Base-by-base conservation (phyloP, 2,888 invertebrate genomes). In the Smittia sp. region DNA sequence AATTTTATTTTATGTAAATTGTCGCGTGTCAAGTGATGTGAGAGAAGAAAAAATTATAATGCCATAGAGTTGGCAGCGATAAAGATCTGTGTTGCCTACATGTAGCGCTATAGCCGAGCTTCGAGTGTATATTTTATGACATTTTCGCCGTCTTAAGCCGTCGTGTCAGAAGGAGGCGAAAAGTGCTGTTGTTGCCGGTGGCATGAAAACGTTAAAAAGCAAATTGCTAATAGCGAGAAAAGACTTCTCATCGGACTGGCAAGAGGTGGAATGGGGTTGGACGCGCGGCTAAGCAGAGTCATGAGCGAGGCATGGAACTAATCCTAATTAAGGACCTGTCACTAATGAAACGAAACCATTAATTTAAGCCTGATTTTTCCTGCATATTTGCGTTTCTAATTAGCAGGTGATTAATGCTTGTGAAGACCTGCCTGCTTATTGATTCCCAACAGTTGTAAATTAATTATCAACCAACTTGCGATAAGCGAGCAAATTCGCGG, bases 1-100 rank as follows among this genome's bases (percentile, higher is more conserved):
- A 72, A 72, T 54, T 73, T 72, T 62, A 24, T 39, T n/a, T 73
- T 65, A 67, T 67, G 67, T 38, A 39, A 67, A 67, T 67, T 18
- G 65, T 73, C 65, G 73, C 73, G 73, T 73, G 73, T 18, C 46
- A 65, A 73, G 63, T 73, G 73, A 73, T 65, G 73, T 73, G 73
- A 73, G 63, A 58, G 62, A 39, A 20, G 24, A 73, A 67, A 15
- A 67, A 73, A 73, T 73, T 73, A 73, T 73, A 62, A 73, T 73
- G 65, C 73, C 65, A 54, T 73, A 73, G 54, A 46, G 46, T 46
- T 70, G 70, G 46, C 22, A 6, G 62, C 72, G 72, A 72, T 72
- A 72, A 62, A 18, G 24, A 72, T 72, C 72, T 69, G 2, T 67
- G n/a, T 67, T 22, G 24, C 67, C 22, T 67, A 67, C 38, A 46